Base-by-base conservation (phyloP, 2,888 invertebrate species). In the Erebia palarica region DNA sequence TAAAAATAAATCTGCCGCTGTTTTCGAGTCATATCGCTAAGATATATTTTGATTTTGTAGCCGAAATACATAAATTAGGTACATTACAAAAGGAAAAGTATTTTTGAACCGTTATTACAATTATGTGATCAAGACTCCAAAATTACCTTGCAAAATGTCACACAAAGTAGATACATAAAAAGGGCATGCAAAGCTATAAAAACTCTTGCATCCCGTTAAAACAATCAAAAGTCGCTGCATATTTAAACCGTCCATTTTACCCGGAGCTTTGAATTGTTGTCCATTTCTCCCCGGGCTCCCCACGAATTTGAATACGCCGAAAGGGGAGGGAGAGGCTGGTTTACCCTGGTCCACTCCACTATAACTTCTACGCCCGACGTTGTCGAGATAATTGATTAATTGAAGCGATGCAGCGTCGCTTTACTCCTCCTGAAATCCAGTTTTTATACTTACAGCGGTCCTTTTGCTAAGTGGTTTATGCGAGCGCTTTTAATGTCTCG, bases 371-470 rank as follows among this genome's bases (percentile, higher is more conserved):
- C 75, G 78, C 78, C 78, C 78, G 80, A 79, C 81, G 82, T 79
- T 79, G 83, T 82, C 82, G 79, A 77, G 79, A 79, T 85, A 86
- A 85, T 85, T 85, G 84, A 86, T 86, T 86, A 86, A 86, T 86
- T 85, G 83, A 84, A 83, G 82, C 79, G 79, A 79, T 82, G 82
- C 80, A 80, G 77, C 79, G 78, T 75, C 57, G 70, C 71, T 75
- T 74, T 74, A 69, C 72, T 68, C 65, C 21, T 47, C 55, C 72
- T 78, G 75, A 65, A 79, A 75, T 71, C 76, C 71, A 78, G 75
- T 78, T 80, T 78, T 76, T 75, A 51, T 76, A 78, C 67, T 72
- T 70, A 58, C 21, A 61, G 51, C 65, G 49, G 58, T 68, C 67
- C 65, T 69, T 69, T 72, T 74, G 64, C 58, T 68, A 72, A 75